Evolutionary conservation across 2,888 invertebrate species (phyloP), one percentile per base, ranked within the genome.

Genomic region (Caenorhabditis sp.): DNA sequence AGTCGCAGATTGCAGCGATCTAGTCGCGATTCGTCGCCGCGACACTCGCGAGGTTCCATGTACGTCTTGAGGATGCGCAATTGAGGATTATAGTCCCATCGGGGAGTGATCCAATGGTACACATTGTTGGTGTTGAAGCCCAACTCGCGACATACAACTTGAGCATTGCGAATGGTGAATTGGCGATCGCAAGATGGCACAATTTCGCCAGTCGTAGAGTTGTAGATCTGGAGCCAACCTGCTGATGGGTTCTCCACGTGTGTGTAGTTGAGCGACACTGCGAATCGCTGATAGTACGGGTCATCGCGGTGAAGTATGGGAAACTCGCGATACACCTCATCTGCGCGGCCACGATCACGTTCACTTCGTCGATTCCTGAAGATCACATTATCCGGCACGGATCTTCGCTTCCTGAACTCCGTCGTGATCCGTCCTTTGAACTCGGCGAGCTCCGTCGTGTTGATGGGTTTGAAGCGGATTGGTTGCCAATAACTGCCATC

Each of bases 151-250:
- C 99, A 99, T 0, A 96, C 95, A 0, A 97, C 86, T 56, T 79
- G 79, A 4, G 95, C 97, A 88, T 97, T 97, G 84, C 96, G 91
- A 88, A 97, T 95, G 0, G 96, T 96, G 88, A 99, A 99, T 70
- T 95, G 91, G 56, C 91, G 91, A 89, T 99, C 99, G 89, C 99
- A 99, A 89, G 97, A 92, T 0, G 97, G 95, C 43, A 96, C 93
- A 95, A 96, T 97, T 87, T 97, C 96, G 21, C 94, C 90, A 0
- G 96, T 95, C 1, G 99, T 97, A 81, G 91, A 91, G 87, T 99
- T 99, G 88, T 93, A 97, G 87, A 95, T 93, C 61, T 85, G 70
- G n/a, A 87, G 70, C 53, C 84, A 88, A 1, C 87, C 87, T 10
- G 70, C 43, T 38, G 78, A 63, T n/a, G 74, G 80, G 21, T 71